phyloP scores from a whole-genome alignment of 2,113 vertebrate species.

The Dromiciops gliroides region DNA sequence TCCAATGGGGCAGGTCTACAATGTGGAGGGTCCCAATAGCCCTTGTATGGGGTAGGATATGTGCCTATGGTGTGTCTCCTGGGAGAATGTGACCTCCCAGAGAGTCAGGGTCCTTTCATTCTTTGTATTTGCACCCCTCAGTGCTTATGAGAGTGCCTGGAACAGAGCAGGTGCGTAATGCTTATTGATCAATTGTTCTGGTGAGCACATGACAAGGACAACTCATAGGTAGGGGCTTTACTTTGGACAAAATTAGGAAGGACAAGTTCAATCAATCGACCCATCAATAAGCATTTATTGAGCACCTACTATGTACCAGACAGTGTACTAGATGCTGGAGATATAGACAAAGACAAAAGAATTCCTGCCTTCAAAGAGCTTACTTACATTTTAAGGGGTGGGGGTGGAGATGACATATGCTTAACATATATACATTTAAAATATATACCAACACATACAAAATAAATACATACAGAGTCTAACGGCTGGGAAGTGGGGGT shows the following conservation, averaged over 20 bases:
- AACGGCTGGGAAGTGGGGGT: not conserved
- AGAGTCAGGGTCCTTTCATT: not conserved
- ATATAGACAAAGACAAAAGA: not conserved
- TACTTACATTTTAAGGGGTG: not conserved
- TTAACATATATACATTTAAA: not conserved
- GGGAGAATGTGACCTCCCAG: not conserved
- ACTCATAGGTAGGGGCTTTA: not conserved
- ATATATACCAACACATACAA: not conserved
- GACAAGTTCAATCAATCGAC: not conserved
- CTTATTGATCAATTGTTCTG: not conserved
- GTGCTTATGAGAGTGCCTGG: not conserved
- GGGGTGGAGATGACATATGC: not conserved
- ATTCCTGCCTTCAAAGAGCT: not conserved
- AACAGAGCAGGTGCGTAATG: not conserved
- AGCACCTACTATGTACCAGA: not conserved
- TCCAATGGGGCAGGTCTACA: not conserved
- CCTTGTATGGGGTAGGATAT: not conserved
- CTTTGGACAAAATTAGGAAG: not conserved
- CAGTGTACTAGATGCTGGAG: not conserved
- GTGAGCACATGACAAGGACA: not conserved
- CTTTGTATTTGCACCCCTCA: not conserved
- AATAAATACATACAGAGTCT: not conserved
- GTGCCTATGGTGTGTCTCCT: not conserved
- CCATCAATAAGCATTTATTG: not conserved
- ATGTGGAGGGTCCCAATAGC: not conserved